Evolutionary conservation across 1,140 invertebrate species (phyloP).

Genomic region (Aphelinus certus): DNA sequence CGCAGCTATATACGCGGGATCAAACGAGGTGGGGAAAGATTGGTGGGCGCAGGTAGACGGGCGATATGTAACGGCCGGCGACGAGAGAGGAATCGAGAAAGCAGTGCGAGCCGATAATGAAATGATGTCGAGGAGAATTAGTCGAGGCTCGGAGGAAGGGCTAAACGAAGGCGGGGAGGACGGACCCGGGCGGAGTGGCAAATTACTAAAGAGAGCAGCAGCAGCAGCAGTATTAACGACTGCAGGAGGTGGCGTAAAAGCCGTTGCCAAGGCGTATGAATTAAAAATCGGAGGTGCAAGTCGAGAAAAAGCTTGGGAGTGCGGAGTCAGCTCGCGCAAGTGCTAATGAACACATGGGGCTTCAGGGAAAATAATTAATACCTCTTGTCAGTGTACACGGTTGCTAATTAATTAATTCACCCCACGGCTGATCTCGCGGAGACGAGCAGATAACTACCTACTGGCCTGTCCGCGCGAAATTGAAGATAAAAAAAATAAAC

Average conservation of each 20-base stretch:
- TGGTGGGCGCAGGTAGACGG: not conserved
- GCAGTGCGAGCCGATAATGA: slow-evolving; percentile 21
- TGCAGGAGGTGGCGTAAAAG: too few relatives aligned
- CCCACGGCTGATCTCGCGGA: too few relatives aligned
- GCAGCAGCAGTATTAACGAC: not conserved
- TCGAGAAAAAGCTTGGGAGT: not conserved
- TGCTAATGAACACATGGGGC: too few relatives aligned
- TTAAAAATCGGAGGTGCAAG: slow-evolving; percentile 4
- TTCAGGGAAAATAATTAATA: too few relatives aligned
- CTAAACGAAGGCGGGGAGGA: not conserved
- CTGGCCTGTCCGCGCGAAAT: too few relatives aligned
- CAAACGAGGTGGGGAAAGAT: not conserved
- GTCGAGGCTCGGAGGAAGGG: not conserved
- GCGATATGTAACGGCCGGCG: slow-evolving; percentile 42
- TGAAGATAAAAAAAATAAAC: too few relatives aligned
- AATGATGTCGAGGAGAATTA: slow-evolving; percentile 25
- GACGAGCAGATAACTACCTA: too few relatives aligned
- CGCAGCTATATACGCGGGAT: not conserved
- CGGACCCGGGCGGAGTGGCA: not conserved
- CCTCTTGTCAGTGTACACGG: too few relatives aligned
- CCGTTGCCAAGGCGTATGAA: not conserved
- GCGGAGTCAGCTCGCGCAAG: not conserved
- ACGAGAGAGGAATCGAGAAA: slow-evolving; percentile 2
- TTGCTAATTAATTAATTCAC: too few relatives aligned
- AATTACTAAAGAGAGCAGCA: not conserved